These are phyloP conservation scores for Squalus acanthias DNA, from an alignment of 2,797 vertebrate species.

Conservation along the genomic window DNA sequence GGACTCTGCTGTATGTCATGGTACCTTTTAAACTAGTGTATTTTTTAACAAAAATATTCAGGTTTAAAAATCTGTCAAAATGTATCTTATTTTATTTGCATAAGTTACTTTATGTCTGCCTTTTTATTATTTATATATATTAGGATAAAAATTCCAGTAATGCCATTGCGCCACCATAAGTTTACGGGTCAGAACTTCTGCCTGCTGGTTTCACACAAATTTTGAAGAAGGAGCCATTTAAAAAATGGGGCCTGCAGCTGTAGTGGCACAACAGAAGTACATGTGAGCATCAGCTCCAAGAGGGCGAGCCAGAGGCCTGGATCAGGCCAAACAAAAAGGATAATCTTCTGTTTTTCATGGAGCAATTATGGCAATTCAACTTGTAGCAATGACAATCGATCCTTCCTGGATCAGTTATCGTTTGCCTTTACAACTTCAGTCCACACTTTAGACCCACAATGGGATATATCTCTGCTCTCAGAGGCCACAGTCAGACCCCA, in stretches of 20 bases:
- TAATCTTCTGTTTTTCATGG: background rate
- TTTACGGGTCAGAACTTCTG: background rate
- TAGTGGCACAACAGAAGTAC: background rate
- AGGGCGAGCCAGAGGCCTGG: background rate
- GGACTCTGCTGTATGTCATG: background rate
- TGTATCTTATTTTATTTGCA: background rate
- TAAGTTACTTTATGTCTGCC: background rate
- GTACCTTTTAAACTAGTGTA: background rate
- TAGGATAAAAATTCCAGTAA: background rate
- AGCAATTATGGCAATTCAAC: background rate
- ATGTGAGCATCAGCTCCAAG: background rate
- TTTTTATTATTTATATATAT: background rate
- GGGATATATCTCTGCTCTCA: background rate
- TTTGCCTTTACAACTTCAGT: background rate
- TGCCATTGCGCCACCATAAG: background rate
- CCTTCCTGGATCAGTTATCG: background rate
- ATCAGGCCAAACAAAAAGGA: background rate
- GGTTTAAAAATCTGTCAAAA: background rate
- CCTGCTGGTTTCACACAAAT: background rate
- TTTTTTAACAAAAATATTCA: background rate
- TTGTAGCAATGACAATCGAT: background rate
- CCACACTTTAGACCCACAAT: background rate
- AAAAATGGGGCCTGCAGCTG: background rate
- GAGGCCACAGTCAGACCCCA: background rate
- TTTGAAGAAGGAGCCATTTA: background rate